Evolutionary conservation across 2,113 vertebrate genomes (phyloP).

Genomic region (Dunckerocampus dactyliophorus): DNA sequence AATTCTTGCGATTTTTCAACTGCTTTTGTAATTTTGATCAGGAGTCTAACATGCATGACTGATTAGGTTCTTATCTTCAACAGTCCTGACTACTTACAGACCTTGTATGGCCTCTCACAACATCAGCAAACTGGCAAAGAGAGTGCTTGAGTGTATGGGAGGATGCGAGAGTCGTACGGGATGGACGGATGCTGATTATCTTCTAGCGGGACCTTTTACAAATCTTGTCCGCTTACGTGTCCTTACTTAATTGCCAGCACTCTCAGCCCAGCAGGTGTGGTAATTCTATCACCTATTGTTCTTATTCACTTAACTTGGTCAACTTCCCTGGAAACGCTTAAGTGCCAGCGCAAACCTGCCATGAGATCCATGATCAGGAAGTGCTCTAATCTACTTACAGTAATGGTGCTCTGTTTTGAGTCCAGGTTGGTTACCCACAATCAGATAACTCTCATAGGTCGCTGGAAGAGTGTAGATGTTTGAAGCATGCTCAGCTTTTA

Average conservation of each 20-base stretch:
- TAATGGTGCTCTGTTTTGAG: slow-evolving; percentile 42
- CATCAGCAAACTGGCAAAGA: too few species aligned
- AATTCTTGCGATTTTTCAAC: too few species aligned
- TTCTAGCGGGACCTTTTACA: neutral
- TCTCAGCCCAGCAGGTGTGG: neutral
- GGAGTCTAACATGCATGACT: too few species aligned
- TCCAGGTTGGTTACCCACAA: slow-evolving; percentile 19
- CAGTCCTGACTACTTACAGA: too few species aligned
- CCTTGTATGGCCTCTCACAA: too few species aligned
- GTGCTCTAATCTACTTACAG: slow-evolving; percentile 35
- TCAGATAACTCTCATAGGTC: slow-evolving; percentile 1
- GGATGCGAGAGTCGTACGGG: too few species aligned
- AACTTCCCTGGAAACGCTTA: neutral
- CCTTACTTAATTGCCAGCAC: neutral
- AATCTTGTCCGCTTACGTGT: neutral
- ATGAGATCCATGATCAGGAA: slow-evolving; percentile 20
- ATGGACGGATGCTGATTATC: too few species aligned
- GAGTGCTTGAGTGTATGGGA: too few species aligned
- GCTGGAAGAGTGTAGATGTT: neutral
- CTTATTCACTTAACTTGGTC: neutral
- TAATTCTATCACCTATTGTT: neutral
- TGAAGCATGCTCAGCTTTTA: slow-evolving; percentile 5
- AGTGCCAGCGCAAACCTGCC: neutral
- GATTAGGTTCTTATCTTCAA: too few species aligned
- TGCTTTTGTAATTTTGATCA: too few species aligned